These are phyloP conservation scores for Priocnemis perturbator DNA, from an alignment of 2,888 invertebrate species.

Conservation along the genomic window DNA sequence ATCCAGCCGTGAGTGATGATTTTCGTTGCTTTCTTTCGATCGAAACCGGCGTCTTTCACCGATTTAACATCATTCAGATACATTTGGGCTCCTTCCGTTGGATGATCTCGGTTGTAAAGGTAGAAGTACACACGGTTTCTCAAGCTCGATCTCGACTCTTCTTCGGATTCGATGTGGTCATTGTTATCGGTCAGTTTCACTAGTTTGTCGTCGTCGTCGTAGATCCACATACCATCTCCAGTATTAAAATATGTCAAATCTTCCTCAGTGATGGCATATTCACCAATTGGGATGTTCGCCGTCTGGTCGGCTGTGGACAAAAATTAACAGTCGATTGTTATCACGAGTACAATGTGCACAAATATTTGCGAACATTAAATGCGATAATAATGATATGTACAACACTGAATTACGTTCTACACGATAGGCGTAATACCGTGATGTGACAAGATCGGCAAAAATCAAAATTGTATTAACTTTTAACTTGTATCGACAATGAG, in stretches of 20 bases:
- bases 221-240: constrained; percentile 23
- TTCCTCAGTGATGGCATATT: no score
- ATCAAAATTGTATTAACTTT: no score
- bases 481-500: no score
- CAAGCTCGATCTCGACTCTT: constrained; percentile 21
- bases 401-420: no score
- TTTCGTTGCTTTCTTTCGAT: constrained; percentile 56
- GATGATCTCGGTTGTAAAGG: constrained; percentile 25
- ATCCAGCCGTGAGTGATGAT: constrained; percentile 67
- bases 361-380: no score
- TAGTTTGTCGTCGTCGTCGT: constrained; percentile 30
- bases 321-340: no score
- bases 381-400: no score
- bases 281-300: no score
- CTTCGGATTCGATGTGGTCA: neutral
- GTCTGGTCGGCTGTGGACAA: no score
- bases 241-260: constrained; percentile 35
- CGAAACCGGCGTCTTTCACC: constrained; percentile 53
- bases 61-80: constrained; percentile 37
- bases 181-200: constrained; percentile 6
- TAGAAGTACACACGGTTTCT: constrained; percentile 52
- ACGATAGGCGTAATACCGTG: no score
- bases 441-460: no score
- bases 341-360: no score
- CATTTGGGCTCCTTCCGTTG: neutral